Evolutionary conservation across 1,140 invertebrate species (phyloP).

Genomic region (Conus ventricosus): DNA sequence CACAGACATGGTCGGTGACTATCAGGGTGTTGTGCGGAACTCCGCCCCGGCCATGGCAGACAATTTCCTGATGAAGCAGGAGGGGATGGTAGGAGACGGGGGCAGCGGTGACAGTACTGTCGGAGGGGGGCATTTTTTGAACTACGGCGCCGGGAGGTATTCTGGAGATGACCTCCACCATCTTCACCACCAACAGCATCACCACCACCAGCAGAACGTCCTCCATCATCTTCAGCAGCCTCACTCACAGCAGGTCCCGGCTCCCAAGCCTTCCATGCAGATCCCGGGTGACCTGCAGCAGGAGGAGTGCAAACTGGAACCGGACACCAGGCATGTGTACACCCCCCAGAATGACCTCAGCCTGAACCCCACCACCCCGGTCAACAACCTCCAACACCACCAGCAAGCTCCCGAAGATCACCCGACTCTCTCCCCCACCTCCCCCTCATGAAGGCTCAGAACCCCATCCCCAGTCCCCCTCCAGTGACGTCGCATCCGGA

Average conservation of each 20-base stretch:
- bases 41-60: background rate
- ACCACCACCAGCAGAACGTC: background rate
- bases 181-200: slow-evolving; percentile 18
- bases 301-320: background rate
- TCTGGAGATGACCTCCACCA: slow-evolving; percentile 22
- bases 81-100: background rate
- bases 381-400: background rate
- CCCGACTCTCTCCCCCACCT: background rate
- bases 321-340: slow-evolving; percentile 2
- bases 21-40: slow-evolving; percentile 1
- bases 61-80: slow-evolving; percentile 35
- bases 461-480: background rate
- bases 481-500: background rate
- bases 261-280: background rate
- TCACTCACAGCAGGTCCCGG: background rate
- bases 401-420: background rate
- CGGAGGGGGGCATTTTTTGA: background rate
- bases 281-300: background rate
- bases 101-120: background rate
- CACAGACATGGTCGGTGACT: slow-evolving; percentile 17
- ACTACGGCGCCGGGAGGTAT: slow-evolving; percentile 19
- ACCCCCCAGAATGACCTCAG: background rate
- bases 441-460: background rate
- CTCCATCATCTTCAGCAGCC: slow-evolving; percentile 1
- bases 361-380: background rate